Conservation (phyloP, 2,113 vertebrate genomes). For the Chaenogobius annularis region DNA sequence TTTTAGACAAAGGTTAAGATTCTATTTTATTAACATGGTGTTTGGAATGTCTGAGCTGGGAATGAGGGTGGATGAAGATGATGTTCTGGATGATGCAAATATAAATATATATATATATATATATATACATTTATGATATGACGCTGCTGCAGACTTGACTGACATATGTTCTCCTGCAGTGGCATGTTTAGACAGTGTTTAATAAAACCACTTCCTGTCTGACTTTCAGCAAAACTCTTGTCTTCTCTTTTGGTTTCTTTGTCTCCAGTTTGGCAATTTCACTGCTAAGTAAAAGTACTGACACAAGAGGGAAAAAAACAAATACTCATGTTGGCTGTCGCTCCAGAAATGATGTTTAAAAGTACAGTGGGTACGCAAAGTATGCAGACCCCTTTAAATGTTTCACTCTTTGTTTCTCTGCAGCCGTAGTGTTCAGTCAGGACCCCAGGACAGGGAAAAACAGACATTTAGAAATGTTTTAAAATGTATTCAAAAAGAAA, state of each 20-base stretch:
- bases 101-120: slow-evolving; percentile 41
- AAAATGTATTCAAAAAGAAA: too few species aligned
- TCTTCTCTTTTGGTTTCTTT: not conserved
- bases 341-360: too few species aligned
- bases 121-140: slow-evolving; percentile 14
- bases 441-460: too few species aligned
- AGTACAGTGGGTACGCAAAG: too few species aligned
- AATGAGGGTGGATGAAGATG: slow-evolving; percentile 15
- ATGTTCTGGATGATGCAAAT: slow-evolving; percentile 42
- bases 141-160: slow-evolving; percentile 44
- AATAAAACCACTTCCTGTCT: slow-evolving; percentile 73
- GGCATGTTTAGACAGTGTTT: slow-evolving; percentile 60
- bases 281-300: too few species aligned
- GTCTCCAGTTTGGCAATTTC: too few species aligned
- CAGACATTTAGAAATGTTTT: too few species aligned
- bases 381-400: too few species aligned
- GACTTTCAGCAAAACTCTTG: slow-evolving; percentile 51
- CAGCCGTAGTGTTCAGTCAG: too few species aligned
- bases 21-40: slow-evolving; percentile 68
- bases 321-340: too few species aligned
- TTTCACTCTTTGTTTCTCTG: too few species aligned
- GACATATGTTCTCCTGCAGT: slow-evolving; percentile 40
- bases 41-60: slow-evolving; percentile 56
- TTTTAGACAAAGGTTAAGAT: slow-evolving; percentile 56
- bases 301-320: too few species aligned